Evolutionary conservation across 2,113 vertebrate genomes (phyloP), one percentile per base, ranked within the genome.

Genomic region (Anser brachyrhynchus): DNA sequence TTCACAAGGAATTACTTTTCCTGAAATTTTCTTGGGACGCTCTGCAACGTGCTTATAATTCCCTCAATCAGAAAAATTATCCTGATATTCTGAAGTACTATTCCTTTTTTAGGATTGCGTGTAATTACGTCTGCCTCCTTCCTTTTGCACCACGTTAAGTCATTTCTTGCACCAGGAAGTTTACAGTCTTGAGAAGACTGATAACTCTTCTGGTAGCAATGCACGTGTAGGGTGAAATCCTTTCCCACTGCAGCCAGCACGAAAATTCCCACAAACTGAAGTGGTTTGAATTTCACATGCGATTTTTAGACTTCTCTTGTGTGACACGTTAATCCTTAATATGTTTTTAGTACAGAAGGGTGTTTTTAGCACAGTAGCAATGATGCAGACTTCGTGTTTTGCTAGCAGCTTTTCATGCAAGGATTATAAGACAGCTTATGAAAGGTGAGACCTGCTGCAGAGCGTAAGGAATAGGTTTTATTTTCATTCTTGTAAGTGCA

Each of bases 1-100:
- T 78, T 93, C 39, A 59, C 35, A 87, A 78, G 77, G 54, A 79
- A 70, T 80, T n/a, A 75, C 43, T 95, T 93, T 87, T 90, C 66
- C 62, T 85, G 71, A 31, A 10, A 35, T 92, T 92, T 90, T 79
- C 59, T 31, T 29, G 39, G 44, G 77, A 46, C 19, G 2, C 44
- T 87, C 77, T 78, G 89, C 62, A 87, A 64, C 17, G 19, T 13
- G 11, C 51, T 87, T 65, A 23, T n/a, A 55, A 55, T 89, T 89
- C 77, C 39, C 67, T 26, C 37, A 51, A 10, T 79, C 49, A 73
- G 59, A 62, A 84, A 52, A 72, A 67, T 54, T 29, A 62, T 51
- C 49, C 23, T 72, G 33, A 44, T 81, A 55, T 58, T 61, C 37
- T n/a, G 25, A 82, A 75, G 54, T 54, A 41, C 51, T 66, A 6